Percentiles rank a stretch among this genome's conserved stretches.
phyloP scores from a whole-genome alignment of 2,113 vertebrate genomes.

The Paracanthobrama guichenoti region DNA sequence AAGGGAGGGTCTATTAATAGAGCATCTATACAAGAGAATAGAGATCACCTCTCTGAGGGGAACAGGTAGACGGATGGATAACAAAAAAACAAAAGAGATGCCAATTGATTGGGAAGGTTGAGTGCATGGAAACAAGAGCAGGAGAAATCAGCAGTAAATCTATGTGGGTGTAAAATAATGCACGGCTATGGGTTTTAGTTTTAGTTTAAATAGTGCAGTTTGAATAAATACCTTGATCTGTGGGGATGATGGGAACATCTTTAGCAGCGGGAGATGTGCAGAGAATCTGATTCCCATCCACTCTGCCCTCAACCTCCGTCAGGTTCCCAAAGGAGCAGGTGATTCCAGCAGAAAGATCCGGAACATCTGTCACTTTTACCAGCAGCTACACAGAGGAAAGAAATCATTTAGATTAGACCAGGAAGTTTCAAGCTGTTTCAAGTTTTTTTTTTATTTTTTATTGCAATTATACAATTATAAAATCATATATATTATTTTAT shows the following conservation, averaged over 20 bases:
- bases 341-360: constrained; percentile 87
- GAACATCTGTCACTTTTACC: constrained; percentile 89
- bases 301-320: constrained; percentile 88
- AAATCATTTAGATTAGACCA: not conserved
- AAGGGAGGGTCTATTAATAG: constrained; percentile 52
- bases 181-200: not conserved
- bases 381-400: constrained; percentile 78
- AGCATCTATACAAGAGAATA: constrained; percentile 46
- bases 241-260: constrained; percentile 90
- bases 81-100: constrained; percentile 3
- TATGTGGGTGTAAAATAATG: not conserved
- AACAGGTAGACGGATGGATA: constrained; percentile 7
- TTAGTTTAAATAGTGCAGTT: not conserved
- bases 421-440: not conserved
- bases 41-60: constrained; percentile 43
- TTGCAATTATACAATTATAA: not conserved
- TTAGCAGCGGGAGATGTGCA: constrained; percentile 89
- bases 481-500: not conserved
- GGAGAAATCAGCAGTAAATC: not conserved
- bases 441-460: too few relatives aligned
- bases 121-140: not conserved
- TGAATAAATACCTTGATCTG: constrained; percentile 84
- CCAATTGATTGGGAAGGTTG: not conserved
- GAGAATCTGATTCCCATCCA: constrained; percentile 86
- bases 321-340: constrained; percentile 95